phyloP scores from a whole-genome alignment of 2,797 vertebrate species.

The Pipistrellus kuhlii region DNA sequence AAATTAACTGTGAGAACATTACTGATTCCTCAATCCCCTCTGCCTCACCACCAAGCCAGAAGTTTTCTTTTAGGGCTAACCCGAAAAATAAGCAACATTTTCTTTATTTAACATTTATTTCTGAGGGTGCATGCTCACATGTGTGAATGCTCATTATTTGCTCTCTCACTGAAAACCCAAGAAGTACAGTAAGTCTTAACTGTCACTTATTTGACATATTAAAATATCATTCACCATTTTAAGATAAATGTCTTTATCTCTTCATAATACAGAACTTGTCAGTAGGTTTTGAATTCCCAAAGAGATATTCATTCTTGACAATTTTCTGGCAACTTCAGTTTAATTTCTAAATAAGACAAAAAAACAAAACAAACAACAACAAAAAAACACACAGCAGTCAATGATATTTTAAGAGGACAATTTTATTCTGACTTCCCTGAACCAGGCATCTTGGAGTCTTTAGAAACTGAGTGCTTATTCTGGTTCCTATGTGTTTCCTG shows the following conservation, averaged over 20 bases:
- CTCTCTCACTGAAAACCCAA: neutral
- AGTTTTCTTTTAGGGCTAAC: neutral
- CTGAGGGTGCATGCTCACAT: neutral
- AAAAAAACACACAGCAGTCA: neutral
- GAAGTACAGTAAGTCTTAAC: neutral
- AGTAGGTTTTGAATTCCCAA: neutral
- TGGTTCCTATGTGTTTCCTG: conserved; percentile 38
- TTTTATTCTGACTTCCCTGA: neutral
- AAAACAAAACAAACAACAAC: neutral
- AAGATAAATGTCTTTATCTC: neutral
- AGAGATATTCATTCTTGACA: neutral
- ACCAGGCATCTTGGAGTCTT: neutral
- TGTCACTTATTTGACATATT: neutral
- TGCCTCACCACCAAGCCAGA: neutral
- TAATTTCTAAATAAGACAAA: conserved; percentile 50
- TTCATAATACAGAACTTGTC: neutral
- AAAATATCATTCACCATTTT: neutral
- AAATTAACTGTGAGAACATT: neutral
- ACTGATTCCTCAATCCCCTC: neutral
- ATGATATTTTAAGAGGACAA: neutral
- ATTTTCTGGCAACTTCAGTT: conserved; percentile 33
- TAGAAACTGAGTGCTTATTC: neutral
- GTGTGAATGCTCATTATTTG: neutral
- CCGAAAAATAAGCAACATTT: conserved; percentile 11
- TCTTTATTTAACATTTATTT: neutral